Conservation (phyloP, 2,113 vertebrate species). For the Ondatra zibethicus region DNA sequence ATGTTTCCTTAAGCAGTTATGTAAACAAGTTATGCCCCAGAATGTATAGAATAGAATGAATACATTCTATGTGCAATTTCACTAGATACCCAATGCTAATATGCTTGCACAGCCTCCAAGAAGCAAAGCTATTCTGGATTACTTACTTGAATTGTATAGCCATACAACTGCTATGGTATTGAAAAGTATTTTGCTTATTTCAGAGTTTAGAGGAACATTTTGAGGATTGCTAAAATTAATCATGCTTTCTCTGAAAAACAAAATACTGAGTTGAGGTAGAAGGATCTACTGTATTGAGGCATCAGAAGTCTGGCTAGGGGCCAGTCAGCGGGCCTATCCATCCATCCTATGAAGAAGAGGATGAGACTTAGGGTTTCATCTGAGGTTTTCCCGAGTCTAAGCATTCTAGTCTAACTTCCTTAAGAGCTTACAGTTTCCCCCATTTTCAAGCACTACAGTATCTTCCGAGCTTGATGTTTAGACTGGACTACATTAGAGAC, state of each 20-base stretch:
- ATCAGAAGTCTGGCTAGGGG: background rate
- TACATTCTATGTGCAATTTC: rapidly evolving
- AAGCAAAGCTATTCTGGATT: background rate
- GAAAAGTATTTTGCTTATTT: background rate
- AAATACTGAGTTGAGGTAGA: background rate
- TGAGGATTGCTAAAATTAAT: slow-evolving; percentile 1
- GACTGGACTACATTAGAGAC: background rate
- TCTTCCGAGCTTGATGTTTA: background rate
- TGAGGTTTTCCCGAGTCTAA: background rate
- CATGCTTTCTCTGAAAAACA: background rate
- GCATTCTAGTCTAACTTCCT: background rate
- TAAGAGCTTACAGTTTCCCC: background rate
- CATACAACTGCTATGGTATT: background rate
- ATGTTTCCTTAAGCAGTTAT: background rate
- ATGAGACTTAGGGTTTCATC: background rate
- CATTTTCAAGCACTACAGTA: rapidly evolving
- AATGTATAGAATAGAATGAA: background rate
- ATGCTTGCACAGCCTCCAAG: rapidly evolving
- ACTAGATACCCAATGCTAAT: rapidly evolving
- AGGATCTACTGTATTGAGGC: background rate
- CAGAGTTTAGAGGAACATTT: background rate
- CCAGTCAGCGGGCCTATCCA: background rate
- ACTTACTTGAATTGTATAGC: background rate
- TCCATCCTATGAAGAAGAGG: background rate
- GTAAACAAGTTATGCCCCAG: background rate